Evolutionary conservation across 2,113 vertebrate species (phyloP), one percentile per base, ranked within the genome.

Genomic region (Meriones unguiculatus): DNA sequence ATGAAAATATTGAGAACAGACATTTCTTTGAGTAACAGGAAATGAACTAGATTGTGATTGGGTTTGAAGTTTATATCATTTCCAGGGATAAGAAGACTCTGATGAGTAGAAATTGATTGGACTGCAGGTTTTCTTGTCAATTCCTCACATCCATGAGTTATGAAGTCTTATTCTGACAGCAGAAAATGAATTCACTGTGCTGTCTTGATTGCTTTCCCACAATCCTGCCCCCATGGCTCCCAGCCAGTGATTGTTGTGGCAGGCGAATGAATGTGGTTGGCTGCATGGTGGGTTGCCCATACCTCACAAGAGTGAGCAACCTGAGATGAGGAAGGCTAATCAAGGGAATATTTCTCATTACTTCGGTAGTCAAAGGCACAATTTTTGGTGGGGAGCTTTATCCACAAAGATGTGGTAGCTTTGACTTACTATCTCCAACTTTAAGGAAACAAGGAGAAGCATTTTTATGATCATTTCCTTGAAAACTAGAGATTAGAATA

Each of bases 171-270:
- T 87, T 95, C 89, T 97, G 97, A 96, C 96, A 96, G 95, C 67
- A 84, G 92, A 96, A 92, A 95, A 97, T 93, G 91, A 96, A 91
- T 88, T 97, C 90, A 30, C 81, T 94, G 57, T 91, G 86, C 50
- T 76, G 41, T 54, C 92, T 35, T 94, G 97, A 97, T 97, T 95
- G 91, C 93, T 97, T 97, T 95, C 95, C 96, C 96, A 95, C 91
- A 95, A 94, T 25, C 77, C 52, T 82, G 28, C 62, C 76, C 77
- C 77, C 41, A 1, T 70, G 89, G 77, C 94, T 94, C 77, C 18
- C n/a, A 8, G 85, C 89, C 94, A 95, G 64, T 59, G 59, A n/a
- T 80, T 90, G 70, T 41, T 81, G 54, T 67, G 62, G 82, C 11
- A 20, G 57, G 32, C 88, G 65, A 70, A 18, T 2, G 38, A 92